Conservation (phyloP, 2,797 vertebrate genomes). For the Centropyge bicolor region DNA sequence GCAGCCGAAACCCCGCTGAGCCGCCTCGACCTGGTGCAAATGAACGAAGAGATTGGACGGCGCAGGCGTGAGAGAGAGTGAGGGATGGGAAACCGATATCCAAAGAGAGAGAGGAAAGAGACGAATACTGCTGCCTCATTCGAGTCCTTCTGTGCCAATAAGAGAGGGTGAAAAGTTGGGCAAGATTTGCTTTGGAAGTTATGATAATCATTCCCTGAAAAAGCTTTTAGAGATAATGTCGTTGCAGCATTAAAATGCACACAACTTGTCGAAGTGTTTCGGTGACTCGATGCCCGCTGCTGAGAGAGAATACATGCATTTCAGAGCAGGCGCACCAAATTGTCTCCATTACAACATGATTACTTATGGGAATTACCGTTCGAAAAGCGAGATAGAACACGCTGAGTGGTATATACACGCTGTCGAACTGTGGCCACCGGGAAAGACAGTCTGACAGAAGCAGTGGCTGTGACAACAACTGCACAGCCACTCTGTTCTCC, state of each 20-base stretch:
- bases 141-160: not conserved
- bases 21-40: slow-evolving; percentile 48
- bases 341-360: slow-evolving; percentile 52
- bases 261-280: slow-evolving; percentile 38
- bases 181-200: slow-evolving; percentile 47
- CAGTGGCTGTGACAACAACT: slow-evolving; percentile 35
- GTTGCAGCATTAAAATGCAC: slow-evolving; percentile 48
- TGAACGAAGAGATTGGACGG: slow-evolving; percentile 43
- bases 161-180: slow-evolving; percentile 38
- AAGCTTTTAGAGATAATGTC: slow-evolving; percentile 51
- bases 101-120: not conserved
- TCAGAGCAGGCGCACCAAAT: slow-evolving; percentile 39
- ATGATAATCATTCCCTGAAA: slow-evolving; percentile 33
- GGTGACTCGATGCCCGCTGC: slow-evolving; percentile 15
- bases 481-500: slow-evolving; percentile 24
- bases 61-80: not conserved
- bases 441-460: slow-evolving; percentile 47
- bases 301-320: slow-evolving; percentile 54
- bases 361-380: slow-evolving; percentile 44
- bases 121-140: slow-evolving; percentile 2
- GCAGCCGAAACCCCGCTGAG: slow-evolving; percentile 42
- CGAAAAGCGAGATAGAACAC: slow-evolving; percentile 22
- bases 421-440: slow-evolving; percentile 40
- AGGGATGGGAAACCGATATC: slow-evolving; percentile 17
- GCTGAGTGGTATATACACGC: slow-evolving; percentile 16